Percentiles rank a stretch among this genome's conserved stretches.
These are phyloP conservation scores for Macroramphosus scolopax DNA, from an alignment of 2,797 vertebrate genomes.

Conservation along the genomic window DNA sequence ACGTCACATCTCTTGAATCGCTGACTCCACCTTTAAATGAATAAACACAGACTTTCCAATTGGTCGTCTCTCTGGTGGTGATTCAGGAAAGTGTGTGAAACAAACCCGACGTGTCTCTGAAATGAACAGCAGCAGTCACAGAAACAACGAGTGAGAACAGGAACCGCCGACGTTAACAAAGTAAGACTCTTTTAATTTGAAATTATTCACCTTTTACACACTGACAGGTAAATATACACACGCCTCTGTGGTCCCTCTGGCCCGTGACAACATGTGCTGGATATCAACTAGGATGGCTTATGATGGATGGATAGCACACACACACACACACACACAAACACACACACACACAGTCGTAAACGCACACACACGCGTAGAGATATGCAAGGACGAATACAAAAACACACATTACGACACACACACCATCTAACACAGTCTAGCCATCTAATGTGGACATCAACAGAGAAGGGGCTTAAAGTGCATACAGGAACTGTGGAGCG, in stretches of 20 bases:
- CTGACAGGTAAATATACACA: constrained; percentile 84
- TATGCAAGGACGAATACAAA: constrained; percentile 53
- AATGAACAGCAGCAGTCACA: neutral
- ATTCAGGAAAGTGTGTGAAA: too few species aligned
- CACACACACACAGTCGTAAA: constrained; percentile 19
- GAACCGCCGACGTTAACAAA: constrained; percentile 71
- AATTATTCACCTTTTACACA: constrained; percentile 82
- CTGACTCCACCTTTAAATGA: too few species aligned
- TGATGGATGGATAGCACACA: constrained; percentile 62
- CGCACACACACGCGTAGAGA: constrained; percentile 22
- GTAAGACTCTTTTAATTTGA: constrained; percentile 83
- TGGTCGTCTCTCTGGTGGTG: too few species aligned
- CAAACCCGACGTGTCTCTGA: too few species aligned
- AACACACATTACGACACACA: constrained; percentile 76
- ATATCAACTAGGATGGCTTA: constrained; percentile 79
- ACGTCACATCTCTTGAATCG: too few species aligned
- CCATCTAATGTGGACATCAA: constrained; percentile 84
- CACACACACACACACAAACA: constrained; percentile 8
- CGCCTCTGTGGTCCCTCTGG: constrained; percentile 84
- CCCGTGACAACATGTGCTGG: constrained; percentile 74
- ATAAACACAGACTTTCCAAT: too few species aligned
- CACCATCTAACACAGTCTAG: constrained; percentile 85
- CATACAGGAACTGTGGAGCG: too few species aligned
- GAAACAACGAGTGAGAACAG: neutral
- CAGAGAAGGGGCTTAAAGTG: neutral